Conservation (phyloP, 2,797 vertebrate species). For the Champsocephalus gunnari region DNA sequence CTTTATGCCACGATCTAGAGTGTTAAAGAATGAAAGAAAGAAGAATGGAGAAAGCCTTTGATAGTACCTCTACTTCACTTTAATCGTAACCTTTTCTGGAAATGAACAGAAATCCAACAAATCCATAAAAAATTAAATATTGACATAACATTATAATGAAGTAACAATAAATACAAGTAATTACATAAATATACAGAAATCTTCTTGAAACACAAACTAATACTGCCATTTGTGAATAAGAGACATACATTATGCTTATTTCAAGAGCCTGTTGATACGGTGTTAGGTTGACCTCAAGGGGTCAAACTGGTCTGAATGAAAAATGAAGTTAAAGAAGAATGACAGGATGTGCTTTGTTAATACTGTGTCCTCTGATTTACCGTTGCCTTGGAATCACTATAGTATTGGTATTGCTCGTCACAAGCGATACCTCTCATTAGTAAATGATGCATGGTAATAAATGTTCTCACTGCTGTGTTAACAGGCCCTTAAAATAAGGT, state of each 20-base stretch:
- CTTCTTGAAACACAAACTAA: constrained; percentile 89
- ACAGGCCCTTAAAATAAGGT: constrained; percentile 84
- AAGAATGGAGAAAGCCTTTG: constrained; percentile 83
- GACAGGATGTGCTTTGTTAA: constrained; percentile 23
- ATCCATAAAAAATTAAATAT: constrained; percentile 94
- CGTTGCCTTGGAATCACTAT: constrained; percentile 12
- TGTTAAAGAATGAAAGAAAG: constrained; percentile 65
- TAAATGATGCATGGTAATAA: constrained; percentile 60
- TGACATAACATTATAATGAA: constrained; percentile 88
- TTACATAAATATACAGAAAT: constrained; percentile 96
- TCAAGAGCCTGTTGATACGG: constrained; percentile 79
- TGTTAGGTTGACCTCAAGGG: constrained; percentile 35
- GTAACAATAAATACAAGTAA: constrained; percentile 98
- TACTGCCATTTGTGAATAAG: constrained; percentile 88
- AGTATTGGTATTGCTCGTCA: too few species aligned
- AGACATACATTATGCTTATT: constrained; percentile 79
- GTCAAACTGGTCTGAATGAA: constrained; percentile 45
- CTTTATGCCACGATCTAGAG: neutral
- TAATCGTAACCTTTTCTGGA: constrained; percentile 87
- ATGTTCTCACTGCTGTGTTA: constrained; percentile 71
- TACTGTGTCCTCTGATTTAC: constrained; percentile 35
- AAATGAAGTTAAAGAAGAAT: constrained; percentile 29
- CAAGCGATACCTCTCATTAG: constrained; percentile 60
- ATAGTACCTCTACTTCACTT: constrained; percentile 89
- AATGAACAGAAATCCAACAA: constrained; percentile 89